phyloP scores from a whole-genome alignment of 2,888 invertebrate species.

The Archaeoteleia sp. region DNA sequence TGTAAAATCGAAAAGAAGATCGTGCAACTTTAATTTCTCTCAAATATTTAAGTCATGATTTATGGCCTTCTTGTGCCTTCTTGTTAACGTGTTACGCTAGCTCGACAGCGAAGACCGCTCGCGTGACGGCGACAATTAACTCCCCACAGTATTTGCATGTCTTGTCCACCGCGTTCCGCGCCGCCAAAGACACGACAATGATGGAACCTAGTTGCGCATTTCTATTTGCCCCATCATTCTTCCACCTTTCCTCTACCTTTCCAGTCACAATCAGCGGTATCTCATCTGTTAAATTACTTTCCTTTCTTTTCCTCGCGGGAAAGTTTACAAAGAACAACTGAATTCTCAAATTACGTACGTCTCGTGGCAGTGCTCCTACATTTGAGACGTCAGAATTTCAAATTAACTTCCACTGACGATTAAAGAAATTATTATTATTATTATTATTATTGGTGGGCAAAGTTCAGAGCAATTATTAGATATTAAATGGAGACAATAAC shows the following conservation, averaged over 20 bases:
- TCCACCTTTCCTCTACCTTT: constrained; percentile 21
- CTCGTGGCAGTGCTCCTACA: too few relatives aligned
- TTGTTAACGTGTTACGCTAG: constrained; percentile 45
- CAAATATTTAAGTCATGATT: constrained; percentile 42
- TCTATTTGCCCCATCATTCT: constrained; percentile 45
- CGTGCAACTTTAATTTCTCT: constrained; percentile 36
- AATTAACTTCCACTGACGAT: too few relatives aligned
- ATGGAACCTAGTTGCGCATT: constrained; percentile 50
- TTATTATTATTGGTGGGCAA: too few relatives aligned
- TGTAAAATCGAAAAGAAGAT: constrained; percentile 20
- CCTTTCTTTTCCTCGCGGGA: constrained; percentile 10
- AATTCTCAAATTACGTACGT: too few relatives aligned
- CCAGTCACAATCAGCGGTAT: constrained; percentile 28
- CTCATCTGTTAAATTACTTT: constrained; percentile 39
- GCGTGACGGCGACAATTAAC: constrained; percentile 63
- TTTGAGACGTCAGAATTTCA: too few relatives aligned
- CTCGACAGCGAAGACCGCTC: constrained; percentile 53
- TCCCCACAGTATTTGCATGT: constrained; percentile 59
- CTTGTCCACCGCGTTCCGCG: constrained; percentile 53
- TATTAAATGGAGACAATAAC: too few relatives aligned
- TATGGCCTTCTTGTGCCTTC: constrained; percentile 36
- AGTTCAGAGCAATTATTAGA: too few relatives aligned
- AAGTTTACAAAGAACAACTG: too few relatives aligned
- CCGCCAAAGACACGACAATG: constrained; percentile 51
- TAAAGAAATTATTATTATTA: too few relatives aligned